Conservation (phyloP, 2,113 vertebrate species). For the Nothobranchius kuhntae region DNA sequence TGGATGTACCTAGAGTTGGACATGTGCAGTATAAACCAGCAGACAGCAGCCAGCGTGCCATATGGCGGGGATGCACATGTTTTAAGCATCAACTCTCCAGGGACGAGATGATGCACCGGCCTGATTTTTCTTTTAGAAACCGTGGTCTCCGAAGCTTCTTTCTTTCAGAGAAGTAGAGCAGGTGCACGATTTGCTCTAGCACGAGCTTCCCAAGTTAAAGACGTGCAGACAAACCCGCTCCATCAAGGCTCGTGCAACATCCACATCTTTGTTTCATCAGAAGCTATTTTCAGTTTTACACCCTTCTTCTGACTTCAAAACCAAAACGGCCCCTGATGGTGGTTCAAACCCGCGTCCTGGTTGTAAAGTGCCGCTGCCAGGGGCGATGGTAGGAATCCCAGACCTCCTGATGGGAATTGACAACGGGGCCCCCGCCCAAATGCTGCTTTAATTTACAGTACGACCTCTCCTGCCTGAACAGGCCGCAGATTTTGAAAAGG, state of each 20-base stretch:
- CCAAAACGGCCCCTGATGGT: neutral
- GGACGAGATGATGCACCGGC: constrained; percentile 29
- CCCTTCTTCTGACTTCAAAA: constrained; percentile 1
- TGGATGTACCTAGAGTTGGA: too few species aligned
- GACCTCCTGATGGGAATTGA: constrained; percentile 56
- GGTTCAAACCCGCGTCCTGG: constrained; percentile 29
- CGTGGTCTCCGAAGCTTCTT: neutral
- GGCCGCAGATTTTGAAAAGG: constrained; percentile 3
- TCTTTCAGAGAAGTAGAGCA: constrained; percentile 7
- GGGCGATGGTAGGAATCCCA: constrained; percentile 53
- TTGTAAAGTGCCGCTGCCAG: constrained; percentile 50
- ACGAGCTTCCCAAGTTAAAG: constrained; percentile 12
- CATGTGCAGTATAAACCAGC: constrained; percentile 12
- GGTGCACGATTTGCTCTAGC: constrained; percentile 10
- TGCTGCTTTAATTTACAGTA: constrained; percentile 63
- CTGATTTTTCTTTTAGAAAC: constrained; percentile 32
- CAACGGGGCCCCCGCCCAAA: constrained; percentile 37
- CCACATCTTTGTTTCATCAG: constrained; percentile 10
- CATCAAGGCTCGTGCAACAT: constrained; percentile 5
- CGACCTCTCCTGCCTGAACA: constrained; percentile 20
- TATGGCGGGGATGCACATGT: constrained; percentile 42
- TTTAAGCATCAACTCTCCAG: constrained; percentile 47
- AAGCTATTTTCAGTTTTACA: constrained; percentile 30
- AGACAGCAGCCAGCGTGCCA: constrained; percentile 12
- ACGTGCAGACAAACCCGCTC: constrained; percentile 11